Evolutionary conservation across 2,888 invertebrate species (phyloP).

Genomic region (Zaprionus lineosus): DNA sequence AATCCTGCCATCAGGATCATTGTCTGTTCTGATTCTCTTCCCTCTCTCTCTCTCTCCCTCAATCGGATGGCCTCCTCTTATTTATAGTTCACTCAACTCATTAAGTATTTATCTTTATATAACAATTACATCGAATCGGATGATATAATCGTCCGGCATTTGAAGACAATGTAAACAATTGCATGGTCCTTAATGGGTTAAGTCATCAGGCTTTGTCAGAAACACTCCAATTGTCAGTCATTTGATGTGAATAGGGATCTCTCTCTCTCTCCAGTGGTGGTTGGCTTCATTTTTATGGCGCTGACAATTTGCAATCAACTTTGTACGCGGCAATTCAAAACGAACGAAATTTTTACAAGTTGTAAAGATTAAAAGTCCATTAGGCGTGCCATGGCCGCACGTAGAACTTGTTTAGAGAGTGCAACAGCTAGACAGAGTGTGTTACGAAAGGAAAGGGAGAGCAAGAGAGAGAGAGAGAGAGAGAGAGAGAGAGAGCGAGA

Average conservation of each 20-base stretch:
- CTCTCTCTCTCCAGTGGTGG: constrained; percentile 1
- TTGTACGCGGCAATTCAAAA: constrained; percentile 45
- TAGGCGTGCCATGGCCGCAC: constrained; percentile 60
- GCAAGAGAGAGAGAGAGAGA: background rate
- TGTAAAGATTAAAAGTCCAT: constrained; percentile 78
- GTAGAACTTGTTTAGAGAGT: constrained; percentile 66
- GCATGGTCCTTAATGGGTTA: constrained; percentile 19
- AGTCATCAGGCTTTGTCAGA: constrained; percentile 30
- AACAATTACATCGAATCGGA: no score
- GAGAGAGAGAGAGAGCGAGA: background rate
- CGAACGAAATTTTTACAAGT: constrained; percentile 63
- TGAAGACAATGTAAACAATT: background rate
- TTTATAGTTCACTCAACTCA: no score
- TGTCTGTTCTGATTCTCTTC: no score
- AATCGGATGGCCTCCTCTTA: no score
- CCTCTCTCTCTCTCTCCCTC: no score
- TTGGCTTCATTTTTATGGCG: constrained; percentile 42
- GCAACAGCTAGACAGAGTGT: no score
- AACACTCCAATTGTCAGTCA: constrained; percentile 29
- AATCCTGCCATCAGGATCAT: no score
- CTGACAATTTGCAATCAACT: constrained; percentile 64
- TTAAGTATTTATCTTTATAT: no score
- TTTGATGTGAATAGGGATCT: constrained; percentile 14
- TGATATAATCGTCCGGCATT: background rate
- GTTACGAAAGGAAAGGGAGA: background rate